A percentile compares a stretch with the other conserved stretches of the same genome.
phyloP scores from a whole-genome alignment of 2,888 invertebrate genomes.

The Machimus atricapillus region DNA sequence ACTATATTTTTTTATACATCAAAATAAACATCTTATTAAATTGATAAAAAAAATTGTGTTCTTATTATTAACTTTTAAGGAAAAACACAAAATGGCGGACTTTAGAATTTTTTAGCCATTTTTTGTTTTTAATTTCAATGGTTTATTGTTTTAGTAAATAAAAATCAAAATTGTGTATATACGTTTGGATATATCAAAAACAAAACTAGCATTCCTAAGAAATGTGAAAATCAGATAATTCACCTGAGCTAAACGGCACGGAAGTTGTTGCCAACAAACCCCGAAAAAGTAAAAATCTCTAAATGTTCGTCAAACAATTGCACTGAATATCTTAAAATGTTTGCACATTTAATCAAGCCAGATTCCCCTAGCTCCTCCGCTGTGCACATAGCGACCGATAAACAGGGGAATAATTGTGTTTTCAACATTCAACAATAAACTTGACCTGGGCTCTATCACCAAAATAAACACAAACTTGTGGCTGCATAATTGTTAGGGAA shows the following conservation, averaged over 20 bases:
- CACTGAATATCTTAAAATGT: neutral
- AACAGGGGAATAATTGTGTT: neutral
- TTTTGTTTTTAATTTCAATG: too few relatives aligned
- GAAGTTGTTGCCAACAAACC: neutral
- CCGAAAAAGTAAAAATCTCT: neutral
- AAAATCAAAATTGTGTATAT: too few relatives aligned
- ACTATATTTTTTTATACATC: too few relatives aligned
- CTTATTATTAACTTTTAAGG: too few relatives aligned
- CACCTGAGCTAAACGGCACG: neutral
- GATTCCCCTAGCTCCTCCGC: neutral
- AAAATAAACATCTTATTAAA: too few relatives aligned
- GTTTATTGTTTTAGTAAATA: too few relatives aligned
- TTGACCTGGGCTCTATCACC: neutral
- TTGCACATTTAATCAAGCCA: neutral
- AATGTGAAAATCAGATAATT: neutral
- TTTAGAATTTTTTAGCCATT: too few relatives aligned
- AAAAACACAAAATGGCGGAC: too few relatives aligned
- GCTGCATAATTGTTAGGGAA: neutral
- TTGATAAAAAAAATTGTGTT: too few relatives aligned
- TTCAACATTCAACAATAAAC: neutral
- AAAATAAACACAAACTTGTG: neutral
- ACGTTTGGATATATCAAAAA: neutral
- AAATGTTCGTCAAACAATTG: neutral
- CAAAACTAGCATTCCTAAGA: neutral
- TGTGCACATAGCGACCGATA: neutral